Conservation (phyloP, 35 echinoderm and acorn worm species). For the Hemicentrotus pulcherrimus region DNA sequence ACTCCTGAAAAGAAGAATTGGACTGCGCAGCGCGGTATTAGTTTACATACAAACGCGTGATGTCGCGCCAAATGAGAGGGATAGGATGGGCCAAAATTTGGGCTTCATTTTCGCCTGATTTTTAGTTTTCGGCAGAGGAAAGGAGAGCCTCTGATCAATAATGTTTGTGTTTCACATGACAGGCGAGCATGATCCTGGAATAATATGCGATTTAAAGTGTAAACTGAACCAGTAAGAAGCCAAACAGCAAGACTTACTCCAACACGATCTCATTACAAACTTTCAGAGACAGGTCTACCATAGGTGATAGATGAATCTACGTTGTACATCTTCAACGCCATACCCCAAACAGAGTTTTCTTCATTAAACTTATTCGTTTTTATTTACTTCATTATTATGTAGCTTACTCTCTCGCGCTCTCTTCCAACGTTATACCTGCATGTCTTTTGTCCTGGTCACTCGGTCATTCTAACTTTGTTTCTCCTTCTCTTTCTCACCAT, state of each 20-base stretch:
- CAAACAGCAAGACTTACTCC: not conserved
- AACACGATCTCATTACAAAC: not conserved
- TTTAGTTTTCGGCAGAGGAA: not conserved
- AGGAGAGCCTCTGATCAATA: slow-evolving; percentile 25
- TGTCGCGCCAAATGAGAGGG: not conserved
- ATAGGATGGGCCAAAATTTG: not conserved
- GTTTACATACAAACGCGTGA: not conserved
- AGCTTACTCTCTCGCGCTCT: too few species aligned
- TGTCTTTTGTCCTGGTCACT: too few species aligned
- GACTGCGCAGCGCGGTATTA: not conserved
- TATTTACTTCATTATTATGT: not conserved
- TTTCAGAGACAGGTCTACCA: not conserved
- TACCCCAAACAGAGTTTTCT: not conserved
- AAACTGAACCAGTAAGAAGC: not conserved
- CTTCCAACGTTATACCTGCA: too few species aligned
- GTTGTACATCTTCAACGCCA: not conserved
- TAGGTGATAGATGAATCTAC: not conserved
- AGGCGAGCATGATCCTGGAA: slow-evolving; percentile 25
- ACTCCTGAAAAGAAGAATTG: not conserved
- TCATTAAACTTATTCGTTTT: not conserved
- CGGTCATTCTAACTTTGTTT: too few species aligned
- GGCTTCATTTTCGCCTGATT: slow-evolving; percentile 3
- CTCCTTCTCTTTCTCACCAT: too few species aligned
- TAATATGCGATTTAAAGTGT: slow-evolving; percentile 13
- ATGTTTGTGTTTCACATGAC: slow-evolving; percentile 36